These are phyloP conservation scores for Solenopsis fugax DNA, from an alignment of 1,140 invertebrate species.

Conservation along the genomic window DNA sequence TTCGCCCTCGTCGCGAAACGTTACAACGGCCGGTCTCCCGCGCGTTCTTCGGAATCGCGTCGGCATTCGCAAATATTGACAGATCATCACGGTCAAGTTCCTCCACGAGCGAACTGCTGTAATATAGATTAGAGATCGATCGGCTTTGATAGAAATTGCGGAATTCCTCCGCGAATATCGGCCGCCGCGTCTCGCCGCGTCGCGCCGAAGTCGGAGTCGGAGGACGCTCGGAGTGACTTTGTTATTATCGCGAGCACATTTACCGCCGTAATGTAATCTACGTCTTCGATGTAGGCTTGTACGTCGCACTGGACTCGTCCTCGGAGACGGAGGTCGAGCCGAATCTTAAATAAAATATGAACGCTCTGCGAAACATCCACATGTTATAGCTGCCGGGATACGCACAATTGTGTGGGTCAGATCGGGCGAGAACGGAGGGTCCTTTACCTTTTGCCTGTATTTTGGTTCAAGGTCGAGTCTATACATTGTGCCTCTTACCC, in stretches of 20 bases:
- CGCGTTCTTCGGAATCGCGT: neutral
- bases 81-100: conserved; percentile 8
- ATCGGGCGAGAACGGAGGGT: neutral
- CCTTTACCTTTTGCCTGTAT: neutral
- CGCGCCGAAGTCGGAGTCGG: too few relatives aligned
- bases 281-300: conserved; percentile 5
- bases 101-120: neutral
- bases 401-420: neutral
- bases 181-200: neutral
- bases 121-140: conserved; percentile 58
- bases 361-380: conserved; percentile 43
- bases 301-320: conserved; percentile 15
- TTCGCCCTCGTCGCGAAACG: neutral
- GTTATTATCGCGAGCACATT: conserved; percentile 16
- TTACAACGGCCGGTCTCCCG: neutral
- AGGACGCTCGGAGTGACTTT: neutral
- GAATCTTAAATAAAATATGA: conserved; percentile 73
- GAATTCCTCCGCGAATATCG: neutral
- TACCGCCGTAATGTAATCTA: conserved; percentile 28
- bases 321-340: conserved; percentile 49
- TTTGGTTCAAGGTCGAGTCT: conserved; percentile 32
- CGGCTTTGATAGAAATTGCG: conserved; percentile 19
- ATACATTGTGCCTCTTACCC: neutral
- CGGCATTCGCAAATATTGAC: conserved; percentile 36
- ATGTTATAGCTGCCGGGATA: conserved; percentile 17